A percentile compares a stretch with the other conserved stretches of the same genome.
Evolutionary conservation across 2,113 vertebrate genomes (phyloP).

Genomic region (Stigmatopora argus): DNA sequence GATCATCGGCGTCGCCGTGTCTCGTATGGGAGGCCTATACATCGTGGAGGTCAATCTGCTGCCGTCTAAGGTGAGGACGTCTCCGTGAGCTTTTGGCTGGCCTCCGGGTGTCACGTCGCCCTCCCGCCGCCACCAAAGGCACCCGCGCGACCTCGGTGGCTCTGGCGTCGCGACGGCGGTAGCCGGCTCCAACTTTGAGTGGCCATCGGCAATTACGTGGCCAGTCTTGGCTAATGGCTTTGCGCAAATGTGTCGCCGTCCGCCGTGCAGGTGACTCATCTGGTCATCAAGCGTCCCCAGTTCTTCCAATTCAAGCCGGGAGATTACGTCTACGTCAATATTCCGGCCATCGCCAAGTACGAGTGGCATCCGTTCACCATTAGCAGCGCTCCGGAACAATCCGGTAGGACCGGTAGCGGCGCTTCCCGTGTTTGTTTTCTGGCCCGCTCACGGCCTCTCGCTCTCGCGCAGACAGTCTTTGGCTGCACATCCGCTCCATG

Average conservation of each 20-base stretch:
- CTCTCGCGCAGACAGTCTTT: constrained; percentile 71
- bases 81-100: neutral
- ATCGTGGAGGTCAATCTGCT: constrained; percentile 82
- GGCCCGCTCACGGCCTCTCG: neutral
- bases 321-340: constrained; percentile 87
- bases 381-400: constrained; percentile 88
- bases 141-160: neutral
- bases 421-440: too few relatives aligned
- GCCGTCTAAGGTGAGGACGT: constrained; percentile 77
- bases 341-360: constrained; percentile 79
- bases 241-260: constrained; percentile 1
- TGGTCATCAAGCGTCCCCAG: constrained; percentile 77
- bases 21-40: constrained; percentile 68
- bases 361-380: constrained; percentile 94
- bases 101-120: neutral
- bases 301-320: constrained; percentile 85
- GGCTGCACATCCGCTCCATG: constrained; percentile 82
- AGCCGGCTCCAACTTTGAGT: neutral
- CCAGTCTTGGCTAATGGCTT: neutral
- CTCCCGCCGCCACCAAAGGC: neutral
- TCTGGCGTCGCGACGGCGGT: neutral
- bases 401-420: constrained; percentile 58
- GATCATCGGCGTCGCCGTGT: constrained; percentile 62
- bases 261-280: constrained; percentile 80
- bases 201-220: neutral